These are phyloP conservation scores for Platygyra sinensis DNA, from an alignment of 64 coral and sea anemone genomes.

Conservation along the genomic window DNA sequence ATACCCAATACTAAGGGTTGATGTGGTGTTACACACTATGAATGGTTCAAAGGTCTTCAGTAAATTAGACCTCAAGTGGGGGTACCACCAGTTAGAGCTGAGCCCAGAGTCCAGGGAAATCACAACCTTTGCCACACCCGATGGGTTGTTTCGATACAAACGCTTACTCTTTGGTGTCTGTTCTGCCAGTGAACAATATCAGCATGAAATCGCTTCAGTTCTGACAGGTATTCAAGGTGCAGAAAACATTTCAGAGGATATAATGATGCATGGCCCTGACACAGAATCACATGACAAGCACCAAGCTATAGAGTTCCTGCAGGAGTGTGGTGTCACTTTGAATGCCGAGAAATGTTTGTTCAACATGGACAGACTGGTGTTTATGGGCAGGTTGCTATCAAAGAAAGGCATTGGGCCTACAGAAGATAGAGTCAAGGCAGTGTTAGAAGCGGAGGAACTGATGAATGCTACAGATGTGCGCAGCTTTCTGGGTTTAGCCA, in stretches of 20 bases:
- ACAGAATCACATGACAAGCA: too few relatives aligned
- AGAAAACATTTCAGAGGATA: too few relatives aligned
- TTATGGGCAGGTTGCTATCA: conserved; percentile 51
- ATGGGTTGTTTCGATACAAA: too few relatives aligned
- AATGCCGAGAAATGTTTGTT: not conserved
- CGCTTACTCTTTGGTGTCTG: too few relatives aligned
- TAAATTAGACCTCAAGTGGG: too few relatives aligned
- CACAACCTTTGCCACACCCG: too few relatives aligned
- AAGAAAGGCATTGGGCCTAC: conserved; percentile 54
- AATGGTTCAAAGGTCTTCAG: too few relatives aligned
- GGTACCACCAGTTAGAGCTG: too few relatives aligned
- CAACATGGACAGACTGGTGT: conserved; percentile 27
- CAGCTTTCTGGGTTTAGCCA: not conserved
- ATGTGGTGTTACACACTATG: not conserved
- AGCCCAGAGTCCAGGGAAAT: too few relatives aligned
- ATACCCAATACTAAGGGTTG: too few relatives aligned
- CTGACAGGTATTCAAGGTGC: not conserved
- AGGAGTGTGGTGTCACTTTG: conserved; percentile 24
- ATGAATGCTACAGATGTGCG: too few relatives aligned
- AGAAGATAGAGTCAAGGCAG: conserved; percentile 40
- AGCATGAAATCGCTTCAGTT: not conserved
- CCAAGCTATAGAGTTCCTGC: not conserved
- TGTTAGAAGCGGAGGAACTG: conserved; percentile 18
- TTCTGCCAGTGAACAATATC: not conserved
- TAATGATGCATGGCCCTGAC: too few relatives aligned